phyloP scores from a whole-genome alignment of 2,888 invertebrate genomes.

The Eupithecia insigniata region DNA sequence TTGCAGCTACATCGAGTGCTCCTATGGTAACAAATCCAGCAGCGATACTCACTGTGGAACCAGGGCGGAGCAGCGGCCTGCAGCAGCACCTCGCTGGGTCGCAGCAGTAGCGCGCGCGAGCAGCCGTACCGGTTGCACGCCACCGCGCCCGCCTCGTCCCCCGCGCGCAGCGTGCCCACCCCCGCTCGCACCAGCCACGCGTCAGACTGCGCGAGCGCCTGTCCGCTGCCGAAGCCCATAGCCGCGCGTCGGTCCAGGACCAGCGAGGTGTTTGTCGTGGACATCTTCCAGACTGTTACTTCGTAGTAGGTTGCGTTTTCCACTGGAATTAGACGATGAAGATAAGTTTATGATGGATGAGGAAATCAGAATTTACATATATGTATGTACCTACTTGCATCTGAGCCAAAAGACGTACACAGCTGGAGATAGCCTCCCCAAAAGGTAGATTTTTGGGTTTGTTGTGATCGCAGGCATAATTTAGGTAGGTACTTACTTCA shows the following conservation, averaged over 20 bases:
- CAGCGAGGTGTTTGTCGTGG: slow-evolving; percentile 71
- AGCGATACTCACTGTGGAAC: slow-evolving; percentile 70
- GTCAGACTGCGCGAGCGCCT: slow-evolving; percentile 64
- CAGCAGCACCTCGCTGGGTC: slow-evolving; percentile 71
- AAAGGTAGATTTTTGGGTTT: background rate
- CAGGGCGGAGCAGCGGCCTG: slow-evolving; percentile 70
- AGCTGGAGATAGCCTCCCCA: background rate
- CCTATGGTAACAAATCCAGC: slow-evolving; percentile 8
- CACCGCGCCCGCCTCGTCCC: slow-evolving; percentile 75
- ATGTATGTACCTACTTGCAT: background rate
- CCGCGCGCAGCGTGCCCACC: slow-evolving; percentile 62
- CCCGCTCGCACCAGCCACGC: slow-evolving; percentile 66
- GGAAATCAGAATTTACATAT: background rate
- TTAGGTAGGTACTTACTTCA: background rate
- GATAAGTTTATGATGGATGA: background rate
- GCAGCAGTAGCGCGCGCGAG: slow-evolving; percentile 65
- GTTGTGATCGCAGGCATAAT: background rate
- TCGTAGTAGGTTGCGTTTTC: slow-evolving; percentile 81
- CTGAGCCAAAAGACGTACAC: background rate
- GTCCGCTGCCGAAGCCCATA: slow-evolving; percentile 71
- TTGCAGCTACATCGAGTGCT: background rate
- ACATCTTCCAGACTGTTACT: slow-evolving; percentile 76
- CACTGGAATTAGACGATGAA: slow-evolving; percentile 53
- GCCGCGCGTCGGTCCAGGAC: slow-evolving; percentile 69
- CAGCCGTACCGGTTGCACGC: slow-evolving; percentile 79